Evolutionary conservation across 1,140 invertebrate genomes (phyloP), one percentile per base, ranked within the genome.

Genomic region (Palaemon carinicauda): DNA sequence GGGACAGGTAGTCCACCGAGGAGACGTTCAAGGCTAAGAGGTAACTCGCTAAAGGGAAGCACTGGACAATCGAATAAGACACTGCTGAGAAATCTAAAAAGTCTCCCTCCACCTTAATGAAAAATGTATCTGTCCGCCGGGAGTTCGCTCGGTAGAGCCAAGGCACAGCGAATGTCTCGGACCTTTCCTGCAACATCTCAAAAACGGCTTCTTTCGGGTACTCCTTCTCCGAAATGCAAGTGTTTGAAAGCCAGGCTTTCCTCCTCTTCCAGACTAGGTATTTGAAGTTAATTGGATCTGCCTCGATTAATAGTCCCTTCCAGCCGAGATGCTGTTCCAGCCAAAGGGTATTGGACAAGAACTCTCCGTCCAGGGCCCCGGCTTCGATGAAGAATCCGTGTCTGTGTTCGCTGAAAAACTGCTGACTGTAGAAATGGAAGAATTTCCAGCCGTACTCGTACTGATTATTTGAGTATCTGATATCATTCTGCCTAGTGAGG

Each of bases 291-390:
- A 33, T 31, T 12, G 89, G 90, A 88, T 91, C 91, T 12, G 91
- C 86, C 87, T 92, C 92, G 12, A 92, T 90, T 12, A 92, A 87
- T 9, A 92, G 65, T 12, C 92, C 92, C 19, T 56, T 89, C 91
- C 91, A 92, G 31, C 87, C 75, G 50, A 90, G 87, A 0, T 87
- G 69, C 56, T 80, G 60, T 80, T 92, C 92, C 54, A 92, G 87
- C 73, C 89, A 90, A 14, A 92, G 74, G 5, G 91, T 90, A 84
- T 92, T 92, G 7, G 91, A 92, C 3, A 89, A 78, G 24, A 41
- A 65, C 80, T 91, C 91, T 0, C 92, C 92, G 77, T 92, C 91
- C 17, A 90, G 87, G 10, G 91, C 92, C 19, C 91, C 91, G 50
- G 89, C 90, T 77, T 92, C 91, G 19, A 92, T 74, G 75, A 91